Percentiles rank a stretch among this genome's conserved stretches.
phyloP scores from a whole-genome alignment of 2,113 vertebrate species.

The Oreotragus oreotragus region DNA sequence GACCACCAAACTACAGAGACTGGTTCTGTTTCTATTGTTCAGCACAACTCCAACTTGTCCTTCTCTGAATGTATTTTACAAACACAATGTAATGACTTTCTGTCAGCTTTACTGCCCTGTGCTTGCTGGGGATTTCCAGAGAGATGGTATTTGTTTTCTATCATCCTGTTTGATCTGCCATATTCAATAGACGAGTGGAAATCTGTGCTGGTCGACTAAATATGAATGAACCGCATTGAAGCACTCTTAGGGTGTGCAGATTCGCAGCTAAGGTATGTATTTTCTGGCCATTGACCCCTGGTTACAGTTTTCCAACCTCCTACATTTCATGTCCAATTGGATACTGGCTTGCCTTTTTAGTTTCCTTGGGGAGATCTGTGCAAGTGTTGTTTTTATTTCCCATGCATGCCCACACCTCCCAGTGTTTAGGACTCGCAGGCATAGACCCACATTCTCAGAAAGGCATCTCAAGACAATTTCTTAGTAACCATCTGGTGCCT shows the following conservation, averaged over 20 bases:
- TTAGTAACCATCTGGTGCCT: not conserved
- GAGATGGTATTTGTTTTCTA: not conserved
- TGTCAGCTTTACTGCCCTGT: accelerated
- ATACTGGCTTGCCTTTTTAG: not conserved
- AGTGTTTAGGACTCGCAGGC: not conserved
- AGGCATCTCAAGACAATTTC: not conserved
- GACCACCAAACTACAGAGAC: accelerated
- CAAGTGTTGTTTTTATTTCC: not conserved
- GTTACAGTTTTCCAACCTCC: accelerated
- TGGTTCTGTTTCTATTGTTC: accelerated
- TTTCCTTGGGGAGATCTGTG: not conserved
- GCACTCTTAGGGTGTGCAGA: accelerated
- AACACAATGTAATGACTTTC: not conserved
- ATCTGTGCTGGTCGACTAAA: accelerated
- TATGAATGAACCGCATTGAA: accelerated
- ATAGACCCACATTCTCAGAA: not conserved
- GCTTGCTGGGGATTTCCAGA: not conserved
- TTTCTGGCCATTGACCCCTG: not conserved
- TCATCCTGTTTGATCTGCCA: not conserved
- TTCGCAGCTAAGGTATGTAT: accelerated
- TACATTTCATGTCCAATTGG: accelerated
- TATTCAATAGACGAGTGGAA: accelerated
- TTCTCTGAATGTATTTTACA: not conserved
- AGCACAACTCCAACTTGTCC: accelerated
- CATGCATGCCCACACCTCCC: not conserved